Base-by-base conservation (phyloP, 2,797 vertebrate genomes). In the Lophotriccus pileatus region DNA sequence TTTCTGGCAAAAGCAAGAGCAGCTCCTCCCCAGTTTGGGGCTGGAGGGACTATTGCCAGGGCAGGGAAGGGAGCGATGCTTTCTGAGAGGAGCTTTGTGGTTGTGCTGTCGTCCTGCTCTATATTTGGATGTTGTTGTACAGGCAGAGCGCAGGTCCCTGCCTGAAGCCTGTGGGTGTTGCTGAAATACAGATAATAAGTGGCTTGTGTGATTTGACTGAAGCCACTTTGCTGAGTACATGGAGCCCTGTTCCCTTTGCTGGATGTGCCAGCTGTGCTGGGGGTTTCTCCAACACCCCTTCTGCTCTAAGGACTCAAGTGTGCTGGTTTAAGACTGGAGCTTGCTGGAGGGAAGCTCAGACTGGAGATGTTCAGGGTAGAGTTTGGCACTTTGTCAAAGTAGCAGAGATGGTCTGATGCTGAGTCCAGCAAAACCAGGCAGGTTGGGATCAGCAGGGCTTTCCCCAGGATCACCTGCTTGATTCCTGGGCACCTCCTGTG, bases 101-200 rank as follows among this genome's bases (percentile, higher is more conserved):
- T 10, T 30, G 62, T 25, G 2, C 58, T 18, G n/a, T n/a, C 1
- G 1, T 32, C 63, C 17, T 30, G 83, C 77, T 88, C 70, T 67
- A 11, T 67, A 55, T 95, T 84, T 94, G 81, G 88, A 36, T 82
- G 60, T 4, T 64, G 76, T 36, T 52, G 64, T 6, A 41, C 25
- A 41, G 1, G 21, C 59, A 10, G 58, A 62, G 76, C 1, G 66
- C 73, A 41, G 87, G 69, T 52, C 67, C n/a, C 81, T 43, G 88
- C 60, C 90, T 44, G 50, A 47, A 81, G 63, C 52, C 69, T 32
- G 80, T 74, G 86, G 78, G 84, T 90, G 84, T 52, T 93, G 89
- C 63, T 83, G 90, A 92, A 95, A 92, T 64, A 13, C 59, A 84
- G 87, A 68, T 77, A 56, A 92, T 83, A 92, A 92, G 73, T 27